Conservation (phyloP, 2,888 invertebrate genomes). For the Lagria hirta region DNA sequence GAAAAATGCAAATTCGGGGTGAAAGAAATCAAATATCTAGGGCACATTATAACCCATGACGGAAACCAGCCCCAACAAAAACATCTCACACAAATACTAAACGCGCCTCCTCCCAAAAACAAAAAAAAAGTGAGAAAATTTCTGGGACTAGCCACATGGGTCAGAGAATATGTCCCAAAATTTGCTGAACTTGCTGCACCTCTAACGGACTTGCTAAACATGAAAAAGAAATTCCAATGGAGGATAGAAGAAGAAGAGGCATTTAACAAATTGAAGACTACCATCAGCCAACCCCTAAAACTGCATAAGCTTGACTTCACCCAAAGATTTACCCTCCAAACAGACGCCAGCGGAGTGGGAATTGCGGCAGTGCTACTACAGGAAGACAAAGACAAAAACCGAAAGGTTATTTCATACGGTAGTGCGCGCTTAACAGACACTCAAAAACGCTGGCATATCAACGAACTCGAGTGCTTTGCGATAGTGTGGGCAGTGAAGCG, state of each 20-base stretch:
- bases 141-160: slow-evolving; percentile 36
- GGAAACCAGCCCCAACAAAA: too few species aligned
- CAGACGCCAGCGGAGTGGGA: slow-evolving; percentile 28
- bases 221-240: slow-evolving; percentile 23
- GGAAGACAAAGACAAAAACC: slow-evolving; percentile 6
- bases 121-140: too few species aligned
- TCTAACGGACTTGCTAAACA: slow-evolving; percentile 26
- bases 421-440: slow-evolving; percentile 17
- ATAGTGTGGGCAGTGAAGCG: too few species aligned
- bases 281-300: slow-evolving; percentile 15
- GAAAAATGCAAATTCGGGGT: too few species aligned
- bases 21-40: too few species aligned
- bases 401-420: slow-evolving; percentile 26
- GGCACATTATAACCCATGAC: too few species aligned
- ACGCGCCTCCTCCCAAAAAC: too few species aligned
- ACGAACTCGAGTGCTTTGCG: too few species aligned
- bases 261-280: slow-evolving; percentile 13
- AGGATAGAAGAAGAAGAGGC: slow-evolving; percentile 13
- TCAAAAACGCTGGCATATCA: slow-evolving; percentile 14
- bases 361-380: slow-evolving; percentile 34
- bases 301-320: slow-evolving; percentile 25
- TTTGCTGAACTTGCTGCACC: slow-evolving; percentile 29
- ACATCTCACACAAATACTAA: too few species aligned
- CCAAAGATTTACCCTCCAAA: slow-evolving; percentile 27
- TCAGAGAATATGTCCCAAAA: slow-evolving; percentile 34